A percentile compares a stretch with the other conserved stretches of the same genome.
Evolutionary conservation across 2,113 vertebrate genomes (phyloP).

Genomic region (Aphyosemion australe): DNA sequence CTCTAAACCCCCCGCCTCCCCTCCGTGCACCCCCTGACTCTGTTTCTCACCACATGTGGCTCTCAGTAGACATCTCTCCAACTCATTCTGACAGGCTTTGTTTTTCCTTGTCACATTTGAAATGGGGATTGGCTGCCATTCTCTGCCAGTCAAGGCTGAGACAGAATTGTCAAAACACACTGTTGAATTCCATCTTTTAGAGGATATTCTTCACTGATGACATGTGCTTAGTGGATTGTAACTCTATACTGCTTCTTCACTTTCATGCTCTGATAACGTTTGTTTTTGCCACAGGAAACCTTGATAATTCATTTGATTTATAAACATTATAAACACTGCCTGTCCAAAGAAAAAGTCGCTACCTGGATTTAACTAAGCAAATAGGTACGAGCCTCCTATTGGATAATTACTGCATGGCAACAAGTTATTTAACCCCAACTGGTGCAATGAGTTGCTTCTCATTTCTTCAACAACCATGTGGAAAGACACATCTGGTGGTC

Average conservation of each 20-base stretch:
- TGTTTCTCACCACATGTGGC: conserved; percentile 70
- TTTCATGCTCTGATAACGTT: conserved; percentile 19
- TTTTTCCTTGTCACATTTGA: conserved; percentile 72
- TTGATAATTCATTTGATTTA: conserved; percentile 19
- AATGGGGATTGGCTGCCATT: conserved; percentile 72
- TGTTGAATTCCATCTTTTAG: conserved; percentile 58
- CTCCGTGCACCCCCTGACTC: conserved; percentile 16
- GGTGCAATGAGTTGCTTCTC: too few species aligned
- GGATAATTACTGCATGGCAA: too few species aligned
- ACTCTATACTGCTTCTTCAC: conserved; percentile 24
- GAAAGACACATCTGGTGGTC: too few species aligned
- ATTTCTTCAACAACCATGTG: too few species aligned
- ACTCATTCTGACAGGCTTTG: conserved; percentile 74
- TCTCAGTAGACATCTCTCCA: conserved; percentile 66
- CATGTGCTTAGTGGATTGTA: conserved; percentile 58
- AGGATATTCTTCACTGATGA: conserved; percentile 60
- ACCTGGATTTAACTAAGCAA: too few species aligned
- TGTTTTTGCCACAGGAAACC: conserved; percentile 23
- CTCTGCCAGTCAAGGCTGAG: conserved; percentile 66
- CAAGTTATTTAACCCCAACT: too few species aligned
- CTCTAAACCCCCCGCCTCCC: conserved; percentile 6
- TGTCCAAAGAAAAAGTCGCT: too few species aligned
- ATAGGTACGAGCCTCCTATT: too few species aligned
- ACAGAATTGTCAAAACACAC: conserved; percentile 70
- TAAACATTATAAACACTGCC: too few species aligned